phyloP scores from a whole-genome alignment of 35 echinoderm and acorn worm species.

The Diadema setosum region DNA sequence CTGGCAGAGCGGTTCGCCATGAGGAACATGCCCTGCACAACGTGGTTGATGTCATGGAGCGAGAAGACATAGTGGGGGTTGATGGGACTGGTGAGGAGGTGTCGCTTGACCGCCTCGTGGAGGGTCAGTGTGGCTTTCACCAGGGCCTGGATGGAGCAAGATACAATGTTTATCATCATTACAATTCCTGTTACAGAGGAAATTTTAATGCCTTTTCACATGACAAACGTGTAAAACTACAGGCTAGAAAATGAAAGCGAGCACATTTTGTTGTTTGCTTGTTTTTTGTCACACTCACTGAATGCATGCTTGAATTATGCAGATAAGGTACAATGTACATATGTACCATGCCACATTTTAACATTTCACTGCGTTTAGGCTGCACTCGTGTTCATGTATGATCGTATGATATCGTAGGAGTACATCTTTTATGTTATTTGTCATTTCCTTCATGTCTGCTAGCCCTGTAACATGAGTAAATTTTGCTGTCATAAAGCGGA shows the following conservation, averaged over 20 bases:
- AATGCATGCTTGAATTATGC: no score
- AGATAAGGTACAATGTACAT: no score
- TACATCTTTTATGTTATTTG: not conserved
- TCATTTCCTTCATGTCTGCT: not conserved
- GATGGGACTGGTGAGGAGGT: slow-evolving; percentile 53
- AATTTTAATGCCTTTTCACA: no score
- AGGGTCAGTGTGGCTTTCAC: slow-evolving; percentile 61
- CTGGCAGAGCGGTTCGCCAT: slow-evolving; percentile 78
- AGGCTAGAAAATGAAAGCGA: no score
- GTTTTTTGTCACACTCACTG: no score
- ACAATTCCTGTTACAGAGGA: no score
- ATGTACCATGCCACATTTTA: no score
- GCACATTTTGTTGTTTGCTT: no score
- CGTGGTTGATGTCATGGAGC: slow-evolving; percentile 76
- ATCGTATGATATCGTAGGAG: not conserved
- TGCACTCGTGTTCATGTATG: no score
- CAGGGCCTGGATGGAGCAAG: slow-evolving; percentile 57
- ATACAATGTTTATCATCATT: no score
- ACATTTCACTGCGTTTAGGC: no score
- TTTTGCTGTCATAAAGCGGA: not conserved
- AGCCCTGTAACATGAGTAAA: not conserved
- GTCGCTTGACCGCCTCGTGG: slow-evolving; percentile 21
- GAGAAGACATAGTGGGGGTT: slow-evolving; percentile 91
- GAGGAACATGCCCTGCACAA: slow-evolving; percentile 65
- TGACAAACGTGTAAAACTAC: no score